Evolutionary conservation across 2,888 invertebrate genomes (phyloP).

Genomic region (Ichneumoninae sp.): DNA sequence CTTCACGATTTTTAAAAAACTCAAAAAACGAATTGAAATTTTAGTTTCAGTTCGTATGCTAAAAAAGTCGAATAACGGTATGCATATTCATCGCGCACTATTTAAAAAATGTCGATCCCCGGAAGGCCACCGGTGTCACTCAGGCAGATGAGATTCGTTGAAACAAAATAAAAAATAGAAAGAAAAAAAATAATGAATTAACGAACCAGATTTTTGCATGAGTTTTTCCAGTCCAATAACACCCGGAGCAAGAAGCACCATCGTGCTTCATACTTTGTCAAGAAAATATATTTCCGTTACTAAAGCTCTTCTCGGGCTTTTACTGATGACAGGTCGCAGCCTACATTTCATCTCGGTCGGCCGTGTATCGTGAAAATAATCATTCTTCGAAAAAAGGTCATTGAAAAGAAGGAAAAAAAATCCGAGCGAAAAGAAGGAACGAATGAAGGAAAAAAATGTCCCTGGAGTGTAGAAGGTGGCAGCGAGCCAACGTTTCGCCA

Average conservation of each 20-base stretch:
- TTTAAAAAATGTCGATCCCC: background rate
- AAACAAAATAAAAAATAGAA: background rate
- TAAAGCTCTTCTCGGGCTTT: slow-evolving; percentile 42
- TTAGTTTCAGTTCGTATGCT: background rate
- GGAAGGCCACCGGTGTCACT: background rate
- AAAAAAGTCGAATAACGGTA: background rate
- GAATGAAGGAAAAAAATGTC: slow-evolving; percentile 56
- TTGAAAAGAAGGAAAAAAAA: slow-evolving; percentile 2
- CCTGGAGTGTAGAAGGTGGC: slow-evolving; percentile 50
- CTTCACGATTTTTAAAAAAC: background rate
- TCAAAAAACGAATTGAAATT: background rate
- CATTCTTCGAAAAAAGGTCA: slow-evolving; percentile 41
- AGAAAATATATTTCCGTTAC: slow-evolving; percentile 15
- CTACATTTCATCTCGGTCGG: slow-evolving; percentile 59
- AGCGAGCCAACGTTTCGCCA: slow-evolving; percentile 60
- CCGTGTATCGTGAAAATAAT: slow-evolving; percentile 56
- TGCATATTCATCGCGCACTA: background rate
- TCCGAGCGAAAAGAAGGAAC: slow-evolving; percentile 45
- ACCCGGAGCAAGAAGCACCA: background rate
- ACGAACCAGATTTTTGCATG: background rate
- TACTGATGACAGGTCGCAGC: slow-evolving; percentile 62
- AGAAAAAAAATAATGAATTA: background rate
- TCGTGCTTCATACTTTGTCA: slow-evolving; percentile 34
- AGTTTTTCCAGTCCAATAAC: background rate
- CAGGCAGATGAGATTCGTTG: background rate